These are phyloP conservation scores for Eutrigla gurnardus DNA, from an alignment of 2,797 vertebrate genomes.

Conservation along the genomic window DNA sequence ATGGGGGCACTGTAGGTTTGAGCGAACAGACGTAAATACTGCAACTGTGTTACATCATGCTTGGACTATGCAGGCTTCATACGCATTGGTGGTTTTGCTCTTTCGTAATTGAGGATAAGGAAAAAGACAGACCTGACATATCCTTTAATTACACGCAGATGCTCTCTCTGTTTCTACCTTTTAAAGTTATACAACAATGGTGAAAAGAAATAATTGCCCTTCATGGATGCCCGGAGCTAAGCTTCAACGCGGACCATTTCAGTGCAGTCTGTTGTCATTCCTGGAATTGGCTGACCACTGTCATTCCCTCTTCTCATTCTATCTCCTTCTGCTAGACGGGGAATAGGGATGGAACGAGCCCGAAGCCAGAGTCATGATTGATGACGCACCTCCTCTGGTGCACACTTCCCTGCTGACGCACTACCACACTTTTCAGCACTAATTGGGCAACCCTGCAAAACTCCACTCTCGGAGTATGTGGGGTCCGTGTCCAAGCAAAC, in stretches of 20 bases:
- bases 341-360: constrained; percentile 72
- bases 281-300: constrained; percentile 61
- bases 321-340: constrained; percentile 65
- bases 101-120: not conserved
- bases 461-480: constrained; percentile 65
- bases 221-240: constrained; percentile 36
- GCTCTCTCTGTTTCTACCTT: not conserved
- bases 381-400: constrained; percentile 85
- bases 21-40: not conserved
- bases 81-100: not conserved
- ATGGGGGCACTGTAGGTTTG: not conserved
- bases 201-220: constrained; percentile 25
- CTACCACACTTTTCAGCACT: constrained; percentile 83
- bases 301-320: constrained; percentile 58
- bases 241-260: constrained; percentile 43
- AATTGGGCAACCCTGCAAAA: constrained; percentile 85
- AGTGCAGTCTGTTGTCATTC: constrained; percentile 61
- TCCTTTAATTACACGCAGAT: not conserved
- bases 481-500: constrained; percentile 71
- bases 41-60: not conserved
- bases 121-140: not conserved
- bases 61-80: not conserved
- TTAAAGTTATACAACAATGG: constrained; percentile 24
- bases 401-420: constrained; percentile 84
- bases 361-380: constrained; percentile 84